Evolutionary conservation across 1,140 invertebrate species (phyloP), one percentile per base, ranked within the genome.

Genomic region (Sitophilus oryzae): DNA sequence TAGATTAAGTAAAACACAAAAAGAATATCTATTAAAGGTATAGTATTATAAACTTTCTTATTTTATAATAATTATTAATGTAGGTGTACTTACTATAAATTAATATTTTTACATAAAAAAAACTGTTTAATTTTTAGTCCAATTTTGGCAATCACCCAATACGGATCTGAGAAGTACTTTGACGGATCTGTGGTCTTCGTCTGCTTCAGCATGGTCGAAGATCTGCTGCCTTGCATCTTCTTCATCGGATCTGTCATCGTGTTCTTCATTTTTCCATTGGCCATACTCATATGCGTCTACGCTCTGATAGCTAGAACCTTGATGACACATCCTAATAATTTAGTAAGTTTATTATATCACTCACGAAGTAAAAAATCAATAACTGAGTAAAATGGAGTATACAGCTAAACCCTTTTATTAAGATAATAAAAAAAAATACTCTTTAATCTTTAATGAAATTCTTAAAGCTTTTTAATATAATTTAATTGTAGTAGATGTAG

Each of bases 241-340:
- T 89, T 91, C 76, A 73, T 89, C 44, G 77, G 83, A 55, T 88
- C 84, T 63, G 86, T 89, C 60, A 76, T 82, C 0, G 66, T 88
- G 41, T 93, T 94, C 77, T 93, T 93, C 76, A 79, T 89, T 62
- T 70, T 92, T 9, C 91, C 91, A 1, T 76, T 93, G 37, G 75
- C 83, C 36, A 82, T 93, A 9, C 77, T 95, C 22, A 77, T 93
- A 15, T 78, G 85, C 4, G 72, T 95, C 1, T 95, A 93, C 73
- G 82, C 83, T 45, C 78, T 91, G 58, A 93, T 94, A 55, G 87
- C 88, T 0, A 80, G 82, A 52, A 86, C 90, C 64, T 78, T 94
- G 20, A 86, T 91, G 80, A 81, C 84, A 22, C 85, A 87, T 66
- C 82, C 85, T 6, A 77, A 79, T 18, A 78, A 84, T 52, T 82